Conservation (phyloP, 2,888 invertebrate genomes). For the Schizotus pectinicornis region DNA sequence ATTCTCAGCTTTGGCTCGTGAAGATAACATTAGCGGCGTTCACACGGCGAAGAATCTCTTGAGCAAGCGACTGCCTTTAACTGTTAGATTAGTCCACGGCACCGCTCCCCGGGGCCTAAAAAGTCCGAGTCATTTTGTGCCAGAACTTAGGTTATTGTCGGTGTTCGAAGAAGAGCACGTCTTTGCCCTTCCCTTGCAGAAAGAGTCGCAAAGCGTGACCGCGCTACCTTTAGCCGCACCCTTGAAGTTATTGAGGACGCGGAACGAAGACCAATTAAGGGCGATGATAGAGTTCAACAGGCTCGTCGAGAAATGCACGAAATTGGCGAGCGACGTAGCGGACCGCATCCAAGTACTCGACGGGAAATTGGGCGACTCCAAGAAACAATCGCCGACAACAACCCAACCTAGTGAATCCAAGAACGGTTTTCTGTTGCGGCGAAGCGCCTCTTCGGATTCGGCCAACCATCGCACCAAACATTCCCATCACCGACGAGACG, state of each 20-base stretch:
- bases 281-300: constrained; percentile 72
- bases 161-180: constrained; percentile 87
- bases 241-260: constrained; percentile 80
- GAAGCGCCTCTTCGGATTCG: constrained; percentile 81
- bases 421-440: constrained; percentile 74
- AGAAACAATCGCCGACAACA: constrained; percentile 53
- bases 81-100: constrained; percentile 90
- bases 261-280: constrained; percentile 81
- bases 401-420: constrained; percentile 60
- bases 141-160: constrained; percentile 82
- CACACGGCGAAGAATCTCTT: constrained; percentile 89
- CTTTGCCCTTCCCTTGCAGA: constrained; percentile 82
- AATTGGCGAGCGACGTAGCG: constrained; percentile 76
- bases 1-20: constrained; percentile 90
- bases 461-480: constrained; percentile 62
- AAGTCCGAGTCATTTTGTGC: constrained; percentile 81
- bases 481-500: constrained; percentile 63
- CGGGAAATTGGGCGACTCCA: constrained; percentile 75
- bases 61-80: constrained; percentile 88
- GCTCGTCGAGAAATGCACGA: constrained; percentile 78
- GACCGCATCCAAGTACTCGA: constrained; percentile 82
- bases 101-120: constrained; percentile 85
- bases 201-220: constrained; percentile 78
- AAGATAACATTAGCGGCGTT: constrained; percentile 93
- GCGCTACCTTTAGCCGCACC: constrained; percentile 87